Base-by-base conservation (phyloP, 2,888 invertebrate species). In the Mellilla xanthometata region DNA sequence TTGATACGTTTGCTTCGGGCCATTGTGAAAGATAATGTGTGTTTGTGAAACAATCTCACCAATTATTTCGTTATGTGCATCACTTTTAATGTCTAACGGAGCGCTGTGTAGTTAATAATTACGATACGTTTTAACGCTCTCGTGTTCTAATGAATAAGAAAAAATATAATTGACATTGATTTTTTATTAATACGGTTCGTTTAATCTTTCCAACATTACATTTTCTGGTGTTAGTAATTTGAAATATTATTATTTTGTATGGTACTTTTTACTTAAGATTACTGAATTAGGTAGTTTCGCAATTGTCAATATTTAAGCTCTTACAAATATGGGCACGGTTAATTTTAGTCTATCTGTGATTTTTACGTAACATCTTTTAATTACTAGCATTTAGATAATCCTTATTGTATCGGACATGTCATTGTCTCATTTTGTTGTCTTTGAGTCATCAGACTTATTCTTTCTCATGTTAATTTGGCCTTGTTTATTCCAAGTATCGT, bases 21-120 rank as follows among this genome's bases (percentile, higher is more conserved):
- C 53, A 68, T 73, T 73, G 69, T 70, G 60, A 62, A 72, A 69
- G 50, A 60, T 63, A 71, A 68, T 67, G 42, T 58, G 51, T 44
- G 50, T 51, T 68, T 57, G 60, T 48, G 65, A 64, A 72, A 66
- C 55, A 57, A 56, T 56, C 54, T 54, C 45, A 39, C 49, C 47
- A 49, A 58, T 60, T 63, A 60, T 56, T 56, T 54, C 49, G 39
- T 49, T 38, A 38, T 33, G 43, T 50, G 41, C 40, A 54, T 57
- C 48, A 51, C 51, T 49, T 54, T 60, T 58, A 9, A 46, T 27
- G 22, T 31, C 30, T 39, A 60, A 62, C 58, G 56, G 58, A 54
- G 49, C 34, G n/a, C n/a, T 60, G 43, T 36, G 19, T 40, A 33
- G 47, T 48, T 58, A 54, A 57, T 43, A 52, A 56, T 65, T 64